Evolutionary conservation across 2,113 vertebrate species (phyloP), one percentile per base, ranked within the genome.

Genomic region (Gymnarchus niloticus): DNA sequence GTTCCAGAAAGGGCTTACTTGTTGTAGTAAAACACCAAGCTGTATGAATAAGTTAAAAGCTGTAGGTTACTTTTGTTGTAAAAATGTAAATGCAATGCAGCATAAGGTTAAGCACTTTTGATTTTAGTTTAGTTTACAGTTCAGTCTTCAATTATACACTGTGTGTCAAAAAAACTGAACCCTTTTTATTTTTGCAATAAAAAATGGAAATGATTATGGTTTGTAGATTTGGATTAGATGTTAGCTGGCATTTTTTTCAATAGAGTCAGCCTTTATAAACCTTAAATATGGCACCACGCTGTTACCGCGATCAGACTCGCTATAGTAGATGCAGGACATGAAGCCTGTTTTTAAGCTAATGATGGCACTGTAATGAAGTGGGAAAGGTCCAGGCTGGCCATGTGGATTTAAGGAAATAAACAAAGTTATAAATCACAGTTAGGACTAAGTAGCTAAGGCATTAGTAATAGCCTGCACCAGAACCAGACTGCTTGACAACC

Each of bases 371-470:
- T 61, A 81, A 81, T 59, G 23, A 59, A 83, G 78, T 48, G 46
- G 48, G 56, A 86, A 44, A 48, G 23, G 78, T 73, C 57, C 61
- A 52, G 81, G 41, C 25, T 37, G 17, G 49, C 80, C 65, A 73
- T 83, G 49, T 28, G 81, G 59, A 86, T 69, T 86, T 86, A 69
- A 83, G 28, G 81, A 83, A 86, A 86, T 86, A 73, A 73, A 46
- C 44, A 37, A 83, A 86, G 78, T 14, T 57, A 83, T 86, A 86
- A 89, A 88, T 88, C 82, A 89, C 51, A 54, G 46, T 57, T n/a
- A n/a, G n/a, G 83, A 81, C 57, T 54, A 51, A 85, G 84, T 83
- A 56, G 46, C 54, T 9, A 25, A 57, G 25, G 52, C 9, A 57
- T 7, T 19, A 37, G 82, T 3, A n/a, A 28, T n/a, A 49, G 6